Percentiles rank a stretch among this genome's conserved stretches.
Conservation (phyloP, 2,113 vertebrate species). For the Hassar affinis region DNA sequence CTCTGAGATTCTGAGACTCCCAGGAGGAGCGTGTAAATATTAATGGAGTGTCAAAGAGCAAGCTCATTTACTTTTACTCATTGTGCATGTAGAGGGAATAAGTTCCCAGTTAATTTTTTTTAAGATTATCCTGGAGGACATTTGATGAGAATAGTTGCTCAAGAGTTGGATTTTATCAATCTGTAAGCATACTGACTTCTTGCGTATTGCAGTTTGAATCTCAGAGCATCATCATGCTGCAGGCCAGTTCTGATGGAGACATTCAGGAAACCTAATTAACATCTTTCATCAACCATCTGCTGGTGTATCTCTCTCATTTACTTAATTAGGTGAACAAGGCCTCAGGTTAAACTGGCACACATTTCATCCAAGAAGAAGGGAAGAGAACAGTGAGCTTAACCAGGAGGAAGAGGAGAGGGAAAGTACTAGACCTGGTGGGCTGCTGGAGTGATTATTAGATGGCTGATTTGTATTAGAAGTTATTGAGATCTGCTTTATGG, state of each 20-base stretch:
- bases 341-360: constrained; percentile 16
- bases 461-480: neutral
- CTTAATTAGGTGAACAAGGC: constrained; percentile 41
- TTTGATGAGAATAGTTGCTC: neutral
- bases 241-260: constrained; percentile 34
- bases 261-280: constrained; percentile 40
- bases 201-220: neutral
- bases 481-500: neutral
- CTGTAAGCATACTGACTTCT: neutral
- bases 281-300: constrained; percentile 47
- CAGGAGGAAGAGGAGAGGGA: neutral
- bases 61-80: neutral
- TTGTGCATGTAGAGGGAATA: neutral
- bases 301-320: constrained; percentile 16
- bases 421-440: neutral
- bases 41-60: neutral
- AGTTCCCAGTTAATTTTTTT: neutral
- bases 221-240: constrained; percentile 25
- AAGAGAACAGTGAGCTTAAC: neutral
- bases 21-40: constrained; percentile 26
- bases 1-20: neutral
- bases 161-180: neutral
- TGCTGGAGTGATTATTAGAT: neutral
- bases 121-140: neutral
- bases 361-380: neutral